These are phyloP conservation scores for Piaya cayana DNA, from an alignment of 2,113 vertebrate species.

Conservation along the genomic window DNA sequence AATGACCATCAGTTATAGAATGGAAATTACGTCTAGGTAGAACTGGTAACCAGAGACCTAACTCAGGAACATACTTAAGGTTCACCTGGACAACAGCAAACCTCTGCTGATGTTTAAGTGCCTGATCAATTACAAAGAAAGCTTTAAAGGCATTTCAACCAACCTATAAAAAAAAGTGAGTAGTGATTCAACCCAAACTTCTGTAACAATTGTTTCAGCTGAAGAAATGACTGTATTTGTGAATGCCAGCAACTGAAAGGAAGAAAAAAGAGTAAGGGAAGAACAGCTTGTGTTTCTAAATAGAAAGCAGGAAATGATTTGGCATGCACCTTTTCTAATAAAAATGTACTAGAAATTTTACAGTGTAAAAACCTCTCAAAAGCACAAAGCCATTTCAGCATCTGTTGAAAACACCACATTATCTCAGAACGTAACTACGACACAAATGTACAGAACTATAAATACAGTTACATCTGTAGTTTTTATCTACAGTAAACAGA, in stretches of 20 bases:
- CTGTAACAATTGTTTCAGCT: rapidly evolving
- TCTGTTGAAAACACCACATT: conserved; percentile 9
- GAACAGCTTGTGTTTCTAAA: not conserved
- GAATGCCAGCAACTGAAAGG: not conserved
- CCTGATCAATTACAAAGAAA: not conserved
- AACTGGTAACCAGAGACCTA: not conserved
- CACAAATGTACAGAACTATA: not conserved
- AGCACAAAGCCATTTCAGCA: not conserved
- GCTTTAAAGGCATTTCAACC: not conserved
- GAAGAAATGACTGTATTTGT: not conserved
- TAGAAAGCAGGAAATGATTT: not conserved
- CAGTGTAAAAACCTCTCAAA: not conserved
- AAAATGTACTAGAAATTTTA: not conserved
- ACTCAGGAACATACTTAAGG: not conserved
- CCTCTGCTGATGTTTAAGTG: not conserved
- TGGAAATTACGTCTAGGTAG: not conserved
- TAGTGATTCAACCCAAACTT: not conserved
- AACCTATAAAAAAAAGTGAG: not conserved
- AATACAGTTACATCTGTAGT: conserved; percentile 36
- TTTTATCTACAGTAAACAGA: conserved; percentile 38
- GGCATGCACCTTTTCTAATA: not conserved
- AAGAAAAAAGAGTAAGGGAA: not conserved
- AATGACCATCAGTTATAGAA: not conserved
- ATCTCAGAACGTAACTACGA: conserved; percentile 3
- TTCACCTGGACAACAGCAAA: not conserved